phyloP scores from a whole-genome alignment of 2,888 invertebrate genomes.

The Encarsia formosa region DNA sequence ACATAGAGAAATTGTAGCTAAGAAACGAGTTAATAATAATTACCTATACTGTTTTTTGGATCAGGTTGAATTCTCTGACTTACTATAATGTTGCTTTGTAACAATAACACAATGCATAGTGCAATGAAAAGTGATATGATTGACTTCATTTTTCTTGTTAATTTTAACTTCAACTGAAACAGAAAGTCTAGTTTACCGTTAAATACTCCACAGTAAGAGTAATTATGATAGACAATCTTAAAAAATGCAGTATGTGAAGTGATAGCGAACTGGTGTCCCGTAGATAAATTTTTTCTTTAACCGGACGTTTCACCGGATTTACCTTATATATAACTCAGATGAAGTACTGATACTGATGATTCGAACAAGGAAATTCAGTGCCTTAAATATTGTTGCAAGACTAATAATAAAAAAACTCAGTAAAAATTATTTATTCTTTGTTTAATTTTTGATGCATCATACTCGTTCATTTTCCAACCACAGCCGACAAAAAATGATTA shows the following conservation, averaged over 20 bases:
- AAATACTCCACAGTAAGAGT: conserved; percentile 3
- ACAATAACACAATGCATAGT: neutral
- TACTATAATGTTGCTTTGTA: neutral
- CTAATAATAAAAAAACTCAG: too few relatives aligned
- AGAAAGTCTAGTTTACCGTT: conserved; percentile 2
- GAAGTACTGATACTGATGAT: too few relatives aligned
- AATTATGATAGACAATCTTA: conserved; percentile 6
- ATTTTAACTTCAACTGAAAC: neutral
- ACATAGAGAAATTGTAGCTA: too few relatives aligned
- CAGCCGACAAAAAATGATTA: too few relatives aligned
- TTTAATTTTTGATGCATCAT: too few relatives aligned
- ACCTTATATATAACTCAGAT: neutral
- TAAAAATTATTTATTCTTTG: too few relatives aligned
- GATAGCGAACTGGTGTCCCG: conserved; percentile 14
- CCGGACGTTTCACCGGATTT: conserved; percentile 14
- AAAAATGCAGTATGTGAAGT: neutral
- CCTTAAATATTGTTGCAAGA: too few relatives aligned
- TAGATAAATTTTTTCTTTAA: conserved; percentile 3
- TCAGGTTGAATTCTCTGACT: too few relatives aligned
- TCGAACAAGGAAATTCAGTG: too few relatives aligned
- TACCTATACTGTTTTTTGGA: too few relatives aligned
- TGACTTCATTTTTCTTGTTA: conserved; percentile 6
- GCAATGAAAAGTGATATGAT: neutral
- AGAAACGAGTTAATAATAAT: too few relatives aligned
- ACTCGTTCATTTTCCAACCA: too few relatives aligned